Base-by-base conservation (phyloP, 2,113 vertebrate species). In the Proterorhinus semilunaris region DNA sequence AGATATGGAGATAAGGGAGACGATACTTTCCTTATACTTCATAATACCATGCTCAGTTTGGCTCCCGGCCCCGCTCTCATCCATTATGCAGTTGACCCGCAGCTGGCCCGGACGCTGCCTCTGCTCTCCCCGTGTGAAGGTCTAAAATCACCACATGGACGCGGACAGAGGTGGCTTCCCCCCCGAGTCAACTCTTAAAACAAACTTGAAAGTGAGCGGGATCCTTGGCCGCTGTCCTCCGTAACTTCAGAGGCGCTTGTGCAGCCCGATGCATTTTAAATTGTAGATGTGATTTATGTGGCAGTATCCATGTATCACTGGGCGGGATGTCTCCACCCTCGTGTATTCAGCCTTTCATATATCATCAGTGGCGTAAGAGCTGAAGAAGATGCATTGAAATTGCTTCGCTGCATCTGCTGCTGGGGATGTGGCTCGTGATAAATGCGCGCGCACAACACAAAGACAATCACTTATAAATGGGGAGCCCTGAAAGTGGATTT, bases 11-110 rank as follows among this genome's bases (percentile, higher is more conserved):
- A 88, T 87, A 80, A 76, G 75, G 8, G 50, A 51, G 47, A 78
- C 84, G 76, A 76, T 83, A 51, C 82, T 78, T 79, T 88, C 87
- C 80, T 84, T 82, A 81, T 65, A 83, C 74, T 67, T 88, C 76
- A 87, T 86, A 89, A 88, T 58, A 21, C 27, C 67, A 73, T 83
- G 74, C 76, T 85, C 85, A 71, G 78, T 75, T 86, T 84, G 88
- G 85, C 86, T 81, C 69, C 36, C 16, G 54, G 71, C 81, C 80
- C 68, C 6, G 0, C n/a, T 44, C 80, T 87, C 74, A 86, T 89
- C 36, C 47, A 88, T 89, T 80, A 88, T 84, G 73, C 78, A 88
- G 84, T 49, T 85, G 81, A 84, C 80, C 83, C 64, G 78, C 47
- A 76, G 73, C 79, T 69, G 72, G 69, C 72, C 86, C 70, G 72